A percentile compares a stretch with the other conserved stretches of the same genome.
These are phyloP conservation scores for Drosophila koepferae DNA, from an alignment of 2,888 invertebrate genomes.

Conservation along the genomic window DNA sequence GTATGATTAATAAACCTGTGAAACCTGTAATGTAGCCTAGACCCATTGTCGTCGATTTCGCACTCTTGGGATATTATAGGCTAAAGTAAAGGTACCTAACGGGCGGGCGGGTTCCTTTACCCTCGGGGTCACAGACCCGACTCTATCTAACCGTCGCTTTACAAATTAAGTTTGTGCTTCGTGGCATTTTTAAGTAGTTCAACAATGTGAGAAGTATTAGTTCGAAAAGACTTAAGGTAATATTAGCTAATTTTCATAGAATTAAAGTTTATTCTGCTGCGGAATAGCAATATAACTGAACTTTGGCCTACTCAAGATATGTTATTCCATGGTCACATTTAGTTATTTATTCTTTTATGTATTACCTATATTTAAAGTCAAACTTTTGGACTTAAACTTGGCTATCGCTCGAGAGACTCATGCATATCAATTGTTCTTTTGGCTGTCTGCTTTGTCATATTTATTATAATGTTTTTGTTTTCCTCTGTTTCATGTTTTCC, in stretches of 20 bases:
- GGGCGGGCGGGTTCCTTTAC: conserved; percentile 21
- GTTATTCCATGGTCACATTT: background rate
- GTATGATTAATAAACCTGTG: conserved; percentile 16
- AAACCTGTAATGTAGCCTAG: conserved; percentile 16
- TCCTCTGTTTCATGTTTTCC: conserved; percentile 21
- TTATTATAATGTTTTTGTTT: conserved; percentile 41
- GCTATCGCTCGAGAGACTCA: conserved; percentile 23
- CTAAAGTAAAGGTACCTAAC: background rate
- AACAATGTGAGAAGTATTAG: conserved; percentile 39
- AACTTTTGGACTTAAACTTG: background rate
- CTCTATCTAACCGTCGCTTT: conserved; percentile 1
- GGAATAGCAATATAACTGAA: background rate
- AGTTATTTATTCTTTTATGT: background rate
- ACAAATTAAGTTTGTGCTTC: conserved; percentile 34
- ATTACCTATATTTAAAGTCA: background rate
- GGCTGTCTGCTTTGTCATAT: conserved; percentile 30
- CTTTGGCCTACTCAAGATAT: background rate
- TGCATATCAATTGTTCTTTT: conserved; percentile 57
- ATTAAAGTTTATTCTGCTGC: background rate
- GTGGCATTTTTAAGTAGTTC: conserved; percentile 24
- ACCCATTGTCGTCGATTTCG: conserved; percentile 37
- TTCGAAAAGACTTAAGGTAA: conserved; percentile 1
- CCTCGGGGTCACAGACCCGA: conserved; percentile 2
- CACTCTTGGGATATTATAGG: conserved; percentile 32
- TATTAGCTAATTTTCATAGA: conserved; percentile 1